Conservation (phyloP, 1,140 invertebrate genomes). For the Sycophila sp. region DNA sequence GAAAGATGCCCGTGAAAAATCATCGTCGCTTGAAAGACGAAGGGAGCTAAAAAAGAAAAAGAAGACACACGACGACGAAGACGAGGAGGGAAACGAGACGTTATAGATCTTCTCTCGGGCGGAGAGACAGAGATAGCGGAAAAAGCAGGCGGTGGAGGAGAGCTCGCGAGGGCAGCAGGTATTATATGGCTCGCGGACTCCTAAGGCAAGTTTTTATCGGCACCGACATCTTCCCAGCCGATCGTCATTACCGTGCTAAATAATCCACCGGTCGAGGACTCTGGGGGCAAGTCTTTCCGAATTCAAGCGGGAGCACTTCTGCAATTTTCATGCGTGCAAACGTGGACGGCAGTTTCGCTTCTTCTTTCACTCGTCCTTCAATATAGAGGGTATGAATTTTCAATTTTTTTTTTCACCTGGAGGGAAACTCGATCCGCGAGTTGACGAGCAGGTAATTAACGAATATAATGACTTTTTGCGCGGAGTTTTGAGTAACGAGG, state of each 20-base stretch:
- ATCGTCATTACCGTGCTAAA: constrained; percentile 65
- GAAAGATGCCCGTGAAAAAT: neutral
- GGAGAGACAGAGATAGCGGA: constrained; percentile 6
- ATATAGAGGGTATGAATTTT: constrained; percentile 1
- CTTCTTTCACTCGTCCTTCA: neutral
- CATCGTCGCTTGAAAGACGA: constrained; percentile 23
- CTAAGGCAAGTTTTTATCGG: constrained; percentile 63
- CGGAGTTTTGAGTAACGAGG: constrained; percentile 14
- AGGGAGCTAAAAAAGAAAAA: neutral
- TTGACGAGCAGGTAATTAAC: neutral
- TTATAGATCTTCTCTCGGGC: neutral
- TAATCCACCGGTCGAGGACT: constrained; percentile 50
- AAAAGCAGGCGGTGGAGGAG: neutral
- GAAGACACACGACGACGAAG: constrained; percentile 1
- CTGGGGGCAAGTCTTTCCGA: constrained; percentile 34
- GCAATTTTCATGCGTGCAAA: constrained; percentile 1
- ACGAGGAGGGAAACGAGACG: constrained; percentile 1
- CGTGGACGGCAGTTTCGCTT: too few species aligned
- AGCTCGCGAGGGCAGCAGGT: constrained; percentile 39
- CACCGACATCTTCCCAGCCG: constrained; percentile 61
- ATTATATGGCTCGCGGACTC: constrained; percentile 54
- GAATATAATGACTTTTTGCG: constrained; percentile 4
- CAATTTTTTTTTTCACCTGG: neutral
- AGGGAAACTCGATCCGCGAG: neutral
- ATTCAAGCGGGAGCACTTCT: constrained; percentile 35